Base-by-base conservation (phyloP, 2,113 vertebrate genomes). In the Prionailurus viverrinus region DNA sequence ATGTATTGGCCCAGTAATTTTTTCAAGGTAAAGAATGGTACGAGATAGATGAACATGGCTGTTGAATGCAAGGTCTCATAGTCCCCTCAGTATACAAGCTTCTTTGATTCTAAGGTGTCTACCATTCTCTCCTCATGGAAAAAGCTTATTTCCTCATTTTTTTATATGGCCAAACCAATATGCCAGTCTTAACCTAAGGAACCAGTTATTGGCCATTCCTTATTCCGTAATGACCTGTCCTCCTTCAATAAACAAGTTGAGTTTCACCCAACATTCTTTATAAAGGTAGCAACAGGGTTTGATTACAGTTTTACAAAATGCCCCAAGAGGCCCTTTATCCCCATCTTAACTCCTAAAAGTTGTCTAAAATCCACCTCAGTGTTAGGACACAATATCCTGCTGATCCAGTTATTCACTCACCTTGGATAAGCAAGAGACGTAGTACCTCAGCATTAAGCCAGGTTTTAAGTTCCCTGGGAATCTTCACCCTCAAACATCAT, bases 401-500 rank as follows among this genome's bases (percentile, higher is more conserved):
- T 89, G 86, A 96, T 69, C 61, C 82, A 85, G 61, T 78, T 94
- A 55, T 55, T 88, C 48, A 88, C 33, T 90, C 31, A 76, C 61
- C 4, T 16, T 90, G 48, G 63, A 86, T 23, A 83, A 85, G 18
- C 58, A 14, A 88, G 33, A 91, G 21, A 66, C 13, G 16, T 2
- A 79, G 48, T 3, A 19, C 36, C 29, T 92, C 13, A 66, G 53
- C 48, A 73, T 79, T 88, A 95, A 91, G 65, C 66, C 83, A 82
- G 55, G 29, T 93, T 90, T 97, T 79, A 86, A 94, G 82, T 93
- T 94, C 68, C 19, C 89, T 53, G 94, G 74, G 88, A 89, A 51
- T 73, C 13, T 92, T 94, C 66, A 87, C 41, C 48, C 74, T 93
- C 76, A 88, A 96, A 81, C 23, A 92, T 27, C 21, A 96, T 7